Percentiles rank a stretch among this genome's conserved stretches.
Evolutionary conservation across 2,888 invertebrate species (phyloP).

Genomic region (Agriopis aurantiaria): DNA sequence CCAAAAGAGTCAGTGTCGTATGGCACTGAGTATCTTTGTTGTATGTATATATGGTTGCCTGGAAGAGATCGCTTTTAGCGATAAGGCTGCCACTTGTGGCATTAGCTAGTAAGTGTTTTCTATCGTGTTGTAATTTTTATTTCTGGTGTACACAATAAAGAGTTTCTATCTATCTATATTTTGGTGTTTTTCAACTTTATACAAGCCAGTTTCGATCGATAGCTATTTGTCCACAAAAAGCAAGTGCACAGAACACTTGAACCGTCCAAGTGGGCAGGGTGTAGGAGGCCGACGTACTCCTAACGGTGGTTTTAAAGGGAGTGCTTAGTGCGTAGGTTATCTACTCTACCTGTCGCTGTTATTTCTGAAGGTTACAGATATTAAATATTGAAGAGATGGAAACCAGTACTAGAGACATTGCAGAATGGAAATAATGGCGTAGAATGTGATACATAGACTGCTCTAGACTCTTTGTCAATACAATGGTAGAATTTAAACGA

Average conservation of each 20-base stretch:
- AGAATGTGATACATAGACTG: background rate
- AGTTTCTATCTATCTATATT: too few relatives aligned
- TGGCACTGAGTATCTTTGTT: background rate
- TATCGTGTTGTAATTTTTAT: too few relatives aligned
- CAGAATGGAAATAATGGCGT: background rate
- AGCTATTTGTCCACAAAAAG: slow-evolving; percentile 30
- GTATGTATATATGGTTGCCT: too few relatives aligned
- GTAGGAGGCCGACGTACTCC: slow-evolving; percentile 69
- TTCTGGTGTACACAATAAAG: too few relatives aligned
- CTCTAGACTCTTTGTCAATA: background rate
- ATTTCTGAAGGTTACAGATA: slow-evolving; percentile 21
- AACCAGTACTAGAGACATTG: background rate
- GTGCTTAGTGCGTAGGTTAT: slow-evolving; percentile 32
- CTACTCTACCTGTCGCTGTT: slow-evolving; percentile 22
- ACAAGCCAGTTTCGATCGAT: background rate
- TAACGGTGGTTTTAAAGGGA: slow-evolving; percentile 39
- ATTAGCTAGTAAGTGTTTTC: too few relatives aligned
- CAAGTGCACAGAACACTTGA: slow-evolving; percentile 56
- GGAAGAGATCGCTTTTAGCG: too few relatives aligned
- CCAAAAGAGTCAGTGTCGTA: too few relatives aligned
- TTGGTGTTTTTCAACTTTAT: background rate
- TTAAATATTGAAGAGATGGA: slow-evolving; percentile 12
- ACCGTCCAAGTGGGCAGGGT: slow-evolving; percentile 55
- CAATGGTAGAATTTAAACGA: background rate
- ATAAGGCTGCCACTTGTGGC: too few relatives aligned